Base-by-base conservation (phyloP, 2,888 invertebrate genomes). In the Bhutanitis thaidina region DNA sequence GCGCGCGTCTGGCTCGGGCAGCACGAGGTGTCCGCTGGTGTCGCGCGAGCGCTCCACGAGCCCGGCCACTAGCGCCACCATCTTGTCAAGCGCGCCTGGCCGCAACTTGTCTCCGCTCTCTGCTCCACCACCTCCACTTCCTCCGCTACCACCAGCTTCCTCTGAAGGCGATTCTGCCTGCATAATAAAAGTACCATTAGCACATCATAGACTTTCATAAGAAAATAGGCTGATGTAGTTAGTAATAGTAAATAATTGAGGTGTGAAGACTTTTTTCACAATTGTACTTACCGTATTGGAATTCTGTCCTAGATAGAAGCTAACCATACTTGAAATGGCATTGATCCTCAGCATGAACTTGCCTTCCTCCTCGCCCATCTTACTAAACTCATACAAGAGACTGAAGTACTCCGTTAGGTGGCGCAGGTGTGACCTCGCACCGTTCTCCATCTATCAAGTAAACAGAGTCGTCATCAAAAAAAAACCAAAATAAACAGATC, bases 311-410 rank as follows among this genome's bases (percentile, higher is more conserved):
- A 98, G 90, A 87, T 98, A 98, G 82, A 98, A 98, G 75, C 95
- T 94, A 39, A 97, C 94, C 92, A 98, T 96, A 49, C 94, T 95
- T 52, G 96, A 94, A 57, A 98, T 97, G 30, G 97, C 95, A 70
- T 96, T 95, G 50, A 96, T 93, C 20, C 95, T 92, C 57, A 97
- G 90, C 67, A 98, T 89, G 82, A 98, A 98, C 74, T 94, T 92
- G 25, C 96, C 94, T 76, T 98, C 98, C 65, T 97, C 97, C 57
- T 97, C 97, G 0, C 98, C 97, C 96, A 97, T 96, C 76, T 97
- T 95, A 62, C 97, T 96, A 80, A 98, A 98, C 78, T 98, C 98
- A 74, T 96, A 95, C 56, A 98, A 86, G 65, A 98, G 92, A 34
- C 95, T 94, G 78, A 98, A 98, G 80, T 97, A 98, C 78, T 98